Conservation (phyloP, 2,888 invertebrate genomes). For the Cenopis cana region DNA sequence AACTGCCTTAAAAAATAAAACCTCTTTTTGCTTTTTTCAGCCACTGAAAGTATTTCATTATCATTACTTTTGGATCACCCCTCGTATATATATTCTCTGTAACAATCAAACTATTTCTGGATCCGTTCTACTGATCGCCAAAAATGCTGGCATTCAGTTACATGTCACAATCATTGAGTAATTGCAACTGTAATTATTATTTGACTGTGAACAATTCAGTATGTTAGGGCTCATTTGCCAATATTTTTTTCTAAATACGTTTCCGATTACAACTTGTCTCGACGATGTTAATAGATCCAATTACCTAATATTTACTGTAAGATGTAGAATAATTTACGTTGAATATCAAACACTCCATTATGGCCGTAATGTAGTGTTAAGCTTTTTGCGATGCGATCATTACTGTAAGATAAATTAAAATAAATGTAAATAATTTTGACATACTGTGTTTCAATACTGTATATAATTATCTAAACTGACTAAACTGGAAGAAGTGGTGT, state of each 20-base stretch:
- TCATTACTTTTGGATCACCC: too few relatives aligned
- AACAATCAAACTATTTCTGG: neutral
- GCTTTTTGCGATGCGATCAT: slow-evolving; percentile 38
- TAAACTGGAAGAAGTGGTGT: too few relatives aligned
- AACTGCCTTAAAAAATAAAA: too few relatives aligned
- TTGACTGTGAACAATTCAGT: slow-evolving; percentile 26
- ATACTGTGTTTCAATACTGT: slow-evolving; percentile 53
- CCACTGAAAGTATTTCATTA: too few relatives aligned
- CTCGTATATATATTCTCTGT: too few relatives aligned
- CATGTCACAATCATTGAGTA: slow-evolving; percentile 21
- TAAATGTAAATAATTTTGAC: slow-evolving; percentile 68
- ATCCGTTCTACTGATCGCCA: neutral
- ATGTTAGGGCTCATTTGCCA: slow-evolving; percentile 15
- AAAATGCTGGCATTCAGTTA: neutral
- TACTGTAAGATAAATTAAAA: slow-evolving; percentile 44
- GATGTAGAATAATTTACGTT: slow-evolving; percentile 58
- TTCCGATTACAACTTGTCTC: slow-evolving; percentile 3
- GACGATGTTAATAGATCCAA: slow-evolving; percentile 34
- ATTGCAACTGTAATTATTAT: slow-evolving; percentile 5
- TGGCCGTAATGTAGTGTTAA: slow-evolving; percentile 52
- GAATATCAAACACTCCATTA: slow-evolving; percentile 47
- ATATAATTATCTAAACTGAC: neutral
- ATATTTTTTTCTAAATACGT: slow-evolving; percentile 23
- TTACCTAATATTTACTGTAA: slow-evolving; percentile 65
- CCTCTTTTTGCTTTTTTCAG: too few relatives aligned